phyloP scores from a whole-genome alignment of 2,113 vertebrate genomes.

The Macrotus californicus region DNA sequence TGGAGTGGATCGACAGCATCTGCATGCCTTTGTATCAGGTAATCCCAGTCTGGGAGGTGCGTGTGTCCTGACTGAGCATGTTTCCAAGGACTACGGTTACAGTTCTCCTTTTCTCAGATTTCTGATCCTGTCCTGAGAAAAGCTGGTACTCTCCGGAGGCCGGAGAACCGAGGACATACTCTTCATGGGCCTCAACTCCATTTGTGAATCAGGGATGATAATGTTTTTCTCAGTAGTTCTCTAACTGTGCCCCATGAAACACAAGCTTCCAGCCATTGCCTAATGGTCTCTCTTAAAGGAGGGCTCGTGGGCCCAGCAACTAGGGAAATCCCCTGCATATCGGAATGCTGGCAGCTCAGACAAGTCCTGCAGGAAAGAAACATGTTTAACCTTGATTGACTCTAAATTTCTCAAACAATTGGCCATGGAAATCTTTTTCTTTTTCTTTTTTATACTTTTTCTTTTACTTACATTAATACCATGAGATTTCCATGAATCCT shows the following conservation, averaged over 20 bases:
- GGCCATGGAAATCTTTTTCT: not conserved
- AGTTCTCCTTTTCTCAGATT: not conserved
- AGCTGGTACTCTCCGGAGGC: not conserved
- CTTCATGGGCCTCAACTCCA: not conserved
- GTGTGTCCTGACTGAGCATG: not conserved
- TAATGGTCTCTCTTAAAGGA: not conserved
- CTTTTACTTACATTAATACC: not conserved
- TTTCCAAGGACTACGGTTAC: not conserved
- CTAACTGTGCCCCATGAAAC: not conserved
- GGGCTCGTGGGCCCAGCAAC: not conserved
- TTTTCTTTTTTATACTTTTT: not conserved
- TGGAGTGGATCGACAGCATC: conserved; percentile 99
- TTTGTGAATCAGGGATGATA: not conserved
- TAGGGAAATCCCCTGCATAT: not conserved
- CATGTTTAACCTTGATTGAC: not conserved
- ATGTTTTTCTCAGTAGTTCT: conserved; percentile 19
- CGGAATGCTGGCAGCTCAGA: not conserved
- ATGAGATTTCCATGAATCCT: not conserved
- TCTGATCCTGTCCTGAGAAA: not conserved
- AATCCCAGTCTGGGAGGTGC: conserved; percentile 67
- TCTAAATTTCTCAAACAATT: conserved; percentile 24
- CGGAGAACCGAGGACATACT: not conserved
- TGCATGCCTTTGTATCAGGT: conserved; percentile 97
- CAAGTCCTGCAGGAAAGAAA: not conserved
- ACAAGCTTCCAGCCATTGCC: not conserved